Conservation (phyloP, 2,797 vertebrate genomes). For the Falco biarmicus region DNA sequence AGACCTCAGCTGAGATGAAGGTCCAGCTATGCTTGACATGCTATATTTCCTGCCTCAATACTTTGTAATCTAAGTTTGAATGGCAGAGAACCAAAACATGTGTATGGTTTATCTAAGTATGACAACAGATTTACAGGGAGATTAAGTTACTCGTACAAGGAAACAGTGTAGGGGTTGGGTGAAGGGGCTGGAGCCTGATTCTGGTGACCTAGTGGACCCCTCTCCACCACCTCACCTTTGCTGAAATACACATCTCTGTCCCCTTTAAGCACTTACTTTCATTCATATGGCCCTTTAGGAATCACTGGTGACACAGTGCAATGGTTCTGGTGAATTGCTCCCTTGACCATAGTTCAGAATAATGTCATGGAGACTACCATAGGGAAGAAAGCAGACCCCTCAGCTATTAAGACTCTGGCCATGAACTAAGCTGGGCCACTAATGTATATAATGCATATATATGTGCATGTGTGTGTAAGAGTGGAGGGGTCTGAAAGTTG, state of each 20-base stretch:
- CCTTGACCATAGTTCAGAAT: neutral
- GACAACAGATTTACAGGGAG: neutral
- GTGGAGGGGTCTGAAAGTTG: neutral
- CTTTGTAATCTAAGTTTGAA: neutral
- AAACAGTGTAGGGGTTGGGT: neutral
- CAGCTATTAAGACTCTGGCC: neutral
- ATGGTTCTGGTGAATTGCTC: neutral
- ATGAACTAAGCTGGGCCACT: neutral
- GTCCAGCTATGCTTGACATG: neutral
- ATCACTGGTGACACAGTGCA: neutral
- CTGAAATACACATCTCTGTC: neutral
- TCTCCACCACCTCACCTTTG: neutral
- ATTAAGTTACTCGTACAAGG: neutral
- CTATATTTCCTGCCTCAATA: neutral
- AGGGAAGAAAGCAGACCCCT: neutral
- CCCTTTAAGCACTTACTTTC: neutral
- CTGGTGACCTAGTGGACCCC: neutral
- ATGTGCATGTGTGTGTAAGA: neutral
- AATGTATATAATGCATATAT: neutral
- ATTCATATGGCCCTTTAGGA: neutral
- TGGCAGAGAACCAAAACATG: neutral
- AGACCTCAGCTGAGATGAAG: neutral
- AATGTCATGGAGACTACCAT: neutral
- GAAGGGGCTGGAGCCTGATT: neutral
- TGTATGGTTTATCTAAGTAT: neutral